A percentile compares a stretch with the other conserved stretches of the same genome.
Conservation (phyloP, 2,113 vertebrate genomes). For the Campylorhamphus procurvoides region DNA sequence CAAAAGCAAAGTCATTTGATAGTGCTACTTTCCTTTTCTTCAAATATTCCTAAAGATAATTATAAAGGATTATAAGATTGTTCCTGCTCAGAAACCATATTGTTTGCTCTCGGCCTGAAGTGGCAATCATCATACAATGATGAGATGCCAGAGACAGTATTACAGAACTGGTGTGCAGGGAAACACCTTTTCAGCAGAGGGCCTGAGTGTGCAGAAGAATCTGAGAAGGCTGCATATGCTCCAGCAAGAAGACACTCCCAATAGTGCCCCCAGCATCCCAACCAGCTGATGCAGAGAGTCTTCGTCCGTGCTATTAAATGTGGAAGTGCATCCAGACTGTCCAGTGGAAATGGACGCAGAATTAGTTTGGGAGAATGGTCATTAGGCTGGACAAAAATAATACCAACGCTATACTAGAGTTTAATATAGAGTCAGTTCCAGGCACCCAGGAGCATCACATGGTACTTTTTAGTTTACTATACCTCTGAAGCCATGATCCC, state of each 20-base stretch:
- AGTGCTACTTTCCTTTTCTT: background rate
- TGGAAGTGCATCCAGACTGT: background rate
- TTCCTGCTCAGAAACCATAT: background rate
- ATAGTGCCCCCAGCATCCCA: rapidly evolving
- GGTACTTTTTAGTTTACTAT: background rate
- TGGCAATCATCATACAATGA: background rate
- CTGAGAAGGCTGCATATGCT: background rate
- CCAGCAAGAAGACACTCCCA: background rate
- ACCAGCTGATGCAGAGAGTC: background rate
- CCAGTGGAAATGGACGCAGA: background rate
- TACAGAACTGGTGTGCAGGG: background rate
- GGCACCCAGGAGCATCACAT: background rate
- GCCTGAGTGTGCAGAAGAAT: background rate
- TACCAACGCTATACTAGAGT: background rate
- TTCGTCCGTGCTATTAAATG: rapidly evolving
- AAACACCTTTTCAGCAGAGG: background rate
- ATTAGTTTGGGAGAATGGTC: background rate
- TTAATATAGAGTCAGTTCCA: background rate
- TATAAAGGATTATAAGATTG: background rate
- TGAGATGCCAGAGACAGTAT: background rate
- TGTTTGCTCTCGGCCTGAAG: background rate
- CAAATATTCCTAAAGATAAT: background rate
- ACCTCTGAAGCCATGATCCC: background rate
- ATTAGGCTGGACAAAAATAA: background rate
- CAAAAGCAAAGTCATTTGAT: background rate